Evolutionary conservation across 2,888 invertebrate genomes (phyloP), one percentile per base, ranked within the genome.

Genomic region (Himalopsyche kuldschensis): DNA sequence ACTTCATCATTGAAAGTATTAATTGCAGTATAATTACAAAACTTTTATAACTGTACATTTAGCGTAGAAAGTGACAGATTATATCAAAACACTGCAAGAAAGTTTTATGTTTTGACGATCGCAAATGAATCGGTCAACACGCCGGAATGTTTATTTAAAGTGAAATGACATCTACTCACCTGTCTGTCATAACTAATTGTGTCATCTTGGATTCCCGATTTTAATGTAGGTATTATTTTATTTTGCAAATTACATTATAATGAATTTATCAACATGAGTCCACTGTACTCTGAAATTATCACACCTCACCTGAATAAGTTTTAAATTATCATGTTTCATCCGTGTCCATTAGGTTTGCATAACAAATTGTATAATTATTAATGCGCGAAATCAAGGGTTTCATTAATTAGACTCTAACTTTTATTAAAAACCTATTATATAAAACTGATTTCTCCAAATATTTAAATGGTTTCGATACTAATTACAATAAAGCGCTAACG

Each of bases 291-390:
- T 20, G 1, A 55, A 20, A 55, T n/a, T 55, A 55, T 55, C 6
- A n/a, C 55, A 20, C 24, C 55, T 55, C 24, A 55, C 55, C 55
- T 55, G 24, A 4, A 10, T 55, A 55, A 55, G 5, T 55, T 55
- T 55, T 55, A 55, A 55, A 1, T 32, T 81, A 75, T 78, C 75
- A 85, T 85, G 84, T 78, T 83, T 76, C 80, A 83, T 81, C 84
- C 82, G 8, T 85, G 84, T 69, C 82, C 82, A 17, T 47, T 85
- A 47, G 81, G 84, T 85, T 79, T 75, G 84, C 77, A 27, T 41
- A 75, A n/a, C n/a, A n/a, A n/a, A 31, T 81, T 80, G 24, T 79
- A 80, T 27, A 35, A 75, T 55, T 47, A 48, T 32, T 10, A 76
- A 31, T 11, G 77, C 2, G 41, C 1, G 41, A 41, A 41, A 41